phyloP scores from a whole-genome alignment of 2,113 vertebrate genomes.

The Bos taurus region DNA sequence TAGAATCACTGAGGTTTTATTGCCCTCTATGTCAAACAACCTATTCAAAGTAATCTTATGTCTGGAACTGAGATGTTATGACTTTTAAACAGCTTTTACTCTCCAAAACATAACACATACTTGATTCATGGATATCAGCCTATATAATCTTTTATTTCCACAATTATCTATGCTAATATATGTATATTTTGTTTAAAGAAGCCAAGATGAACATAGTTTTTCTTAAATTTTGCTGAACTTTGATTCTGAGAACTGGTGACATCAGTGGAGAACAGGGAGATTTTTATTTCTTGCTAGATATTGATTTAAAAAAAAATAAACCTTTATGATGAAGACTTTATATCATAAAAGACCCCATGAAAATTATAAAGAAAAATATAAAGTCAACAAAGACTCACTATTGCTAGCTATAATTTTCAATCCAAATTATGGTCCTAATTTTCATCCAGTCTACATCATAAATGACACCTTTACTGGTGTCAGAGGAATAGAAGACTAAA shows the following conservation, averaged over 20 bases:
- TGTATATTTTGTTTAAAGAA: not conserved
- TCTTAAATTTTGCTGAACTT: not conserved
- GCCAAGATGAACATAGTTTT: not conserved
- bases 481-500: constrained; percentile 51
- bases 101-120: not conserved
- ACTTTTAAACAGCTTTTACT: not conserved
- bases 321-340: constrained; percentile 19
- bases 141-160: not conserved
- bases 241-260: not conserved
- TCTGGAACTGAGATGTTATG: not conserved
- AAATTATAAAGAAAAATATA: not conserved
- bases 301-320: not conserved
- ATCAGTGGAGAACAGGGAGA: not conserved
- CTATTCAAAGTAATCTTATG: not conserved
- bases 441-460: not conserved
- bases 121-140: not conserved
- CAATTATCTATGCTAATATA: not conserved
- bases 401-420: not conserved
- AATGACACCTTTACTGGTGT: not conserved
- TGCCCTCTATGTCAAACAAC: not conserved
- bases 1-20: not conserved
- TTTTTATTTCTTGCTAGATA: not conserved
- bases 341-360: not conserved
- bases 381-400: not conserved
- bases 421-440: not conserved